Evolutionary conservation across 2,888 invertebrate species (phyloP).

Genomic region (Andrena bucephala): DNA sequence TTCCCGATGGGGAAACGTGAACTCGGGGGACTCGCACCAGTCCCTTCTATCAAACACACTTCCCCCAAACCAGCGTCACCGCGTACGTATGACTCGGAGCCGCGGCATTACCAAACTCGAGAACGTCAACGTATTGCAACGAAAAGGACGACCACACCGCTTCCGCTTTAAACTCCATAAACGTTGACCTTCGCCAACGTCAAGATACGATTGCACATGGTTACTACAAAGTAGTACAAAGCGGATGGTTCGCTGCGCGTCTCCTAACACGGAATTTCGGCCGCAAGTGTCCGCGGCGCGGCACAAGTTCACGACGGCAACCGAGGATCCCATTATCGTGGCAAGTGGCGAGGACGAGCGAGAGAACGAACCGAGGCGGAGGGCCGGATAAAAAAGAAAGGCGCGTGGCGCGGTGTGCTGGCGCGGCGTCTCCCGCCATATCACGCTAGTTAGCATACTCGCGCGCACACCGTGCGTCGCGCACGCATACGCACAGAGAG

Average conservation of each 20-base stretch:
- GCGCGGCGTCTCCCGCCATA: conserved; percentile 79
- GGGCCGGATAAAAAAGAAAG: conserved; percentile 71
- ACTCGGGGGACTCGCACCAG: not conserved
- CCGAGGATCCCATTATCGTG: too few relatives aligned
- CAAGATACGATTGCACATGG: conserved; percentile 39
- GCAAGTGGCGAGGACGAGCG: conserved; percentile 24
- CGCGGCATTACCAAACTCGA: too few relatives aligned
- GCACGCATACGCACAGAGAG: conserved; percentile 40
- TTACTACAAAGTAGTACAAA: conserved; percentile 2
- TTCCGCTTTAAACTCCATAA: conserved; percentile 33
- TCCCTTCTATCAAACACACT: not conserved
- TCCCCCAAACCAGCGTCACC: too few relatives aligned
- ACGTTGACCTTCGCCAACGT: conserved; percentile 62
- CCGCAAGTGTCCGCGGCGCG: too few relatives aligned
- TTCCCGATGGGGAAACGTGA: conserved; percentile 8
- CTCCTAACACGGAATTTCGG: too few relatives aligned
- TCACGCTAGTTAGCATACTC: conserved; percentile 69
- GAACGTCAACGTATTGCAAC: conserved; percentile 36
- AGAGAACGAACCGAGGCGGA: conserved; percentile 58
- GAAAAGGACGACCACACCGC: not conserved
- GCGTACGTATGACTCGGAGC: too few relatives aligned
- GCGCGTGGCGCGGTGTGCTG: conserved; percentile 69
- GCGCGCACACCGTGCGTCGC: conserved; percentile 48
- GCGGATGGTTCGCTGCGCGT: too few relatives aligned
- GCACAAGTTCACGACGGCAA: too few relatives aligned